Conservation (phyloP, 2,888 invertebrate genomes). For the Camptogramma bilineatum region DNA sequence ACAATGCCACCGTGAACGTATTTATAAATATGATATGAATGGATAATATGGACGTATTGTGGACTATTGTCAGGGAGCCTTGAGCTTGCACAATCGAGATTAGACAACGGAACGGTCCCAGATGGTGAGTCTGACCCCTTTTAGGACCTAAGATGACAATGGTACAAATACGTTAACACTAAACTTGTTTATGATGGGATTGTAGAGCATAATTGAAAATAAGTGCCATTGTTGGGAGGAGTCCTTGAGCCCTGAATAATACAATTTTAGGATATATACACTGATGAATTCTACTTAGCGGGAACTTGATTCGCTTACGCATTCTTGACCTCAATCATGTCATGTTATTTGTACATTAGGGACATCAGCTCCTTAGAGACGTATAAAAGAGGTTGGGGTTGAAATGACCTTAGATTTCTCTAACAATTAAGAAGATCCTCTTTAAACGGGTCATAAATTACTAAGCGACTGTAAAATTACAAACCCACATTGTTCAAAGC, state of each 20-base stretch:
- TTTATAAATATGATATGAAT: conserved; percentile 84
- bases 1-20: conserved; percentile 79
- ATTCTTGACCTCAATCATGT: conserved; percentile 14
- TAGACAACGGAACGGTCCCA: conserved; percentile 62
- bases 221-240: conserved; percentile 17
- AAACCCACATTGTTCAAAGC: conserved; percentile 42
- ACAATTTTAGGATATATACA: conserved; percentile 11
- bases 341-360: conserved; percentile 5
- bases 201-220: conserved; percentile 32
- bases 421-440: conserved; percentile 18
- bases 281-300: conserved; percentile 15
- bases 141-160: conserved; percentile 49
- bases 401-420: conserved; percentile 12
- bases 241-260: conserved; percentile 28
- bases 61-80: conserved; percentile 64
- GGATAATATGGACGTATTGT: conserved; percentile 78
- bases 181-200: conserved; percentile 40
- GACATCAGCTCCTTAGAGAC: neutral
- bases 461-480: conserved; percentile 35
- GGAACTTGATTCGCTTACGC: conserved; percentile 22
- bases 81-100: conserved; percentile 76
- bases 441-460: conserved; percentile 34
- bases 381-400: conserved; percentile 1
- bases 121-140: conserved; percentile 58
- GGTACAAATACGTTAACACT: conserved; percentile 40